Conservation (phyloP, 1,140 invertebrate genomes). For the Colletes gigas region DNA sequence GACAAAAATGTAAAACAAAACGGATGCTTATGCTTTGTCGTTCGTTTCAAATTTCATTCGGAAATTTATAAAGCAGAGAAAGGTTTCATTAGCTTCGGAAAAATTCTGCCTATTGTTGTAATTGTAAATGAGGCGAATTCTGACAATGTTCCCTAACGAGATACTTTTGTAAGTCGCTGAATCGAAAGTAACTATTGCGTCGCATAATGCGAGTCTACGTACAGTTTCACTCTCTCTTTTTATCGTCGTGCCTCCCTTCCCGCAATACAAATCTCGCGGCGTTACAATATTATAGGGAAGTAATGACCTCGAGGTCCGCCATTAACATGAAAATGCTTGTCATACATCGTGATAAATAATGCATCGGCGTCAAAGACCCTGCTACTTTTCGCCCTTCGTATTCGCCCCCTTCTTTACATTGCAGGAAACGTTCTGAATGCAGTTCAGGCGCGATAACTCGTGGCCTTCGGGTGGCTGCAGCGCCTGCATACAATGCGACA, state of each 20-base stretch:
- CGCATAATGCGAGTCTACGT: background rate
- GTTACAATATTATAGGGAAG: constrained; percentile 45
- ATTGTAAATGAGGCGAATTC: background rate
- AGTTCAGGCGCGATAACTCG: constrained; percentile 52
- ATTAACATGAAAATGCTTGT: constrained; percentile 73
- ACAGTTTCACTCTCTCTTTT: background rate
- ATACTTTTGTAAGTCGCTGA: background rate
- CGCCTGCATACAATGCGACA: constrained; percentile 17
- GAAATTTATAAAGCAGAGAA: too few species aligned
- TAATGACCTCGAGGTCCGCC: constrained; percentile 62
- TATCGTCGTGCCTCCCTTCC: background rate
- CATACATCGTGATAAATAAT: constrained; percentile 73
- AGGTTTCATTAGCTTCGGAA: too few species aligned
- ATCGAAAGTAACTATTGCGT: constrained; percentile 24
- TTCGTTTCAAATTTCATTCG: too few species aligned
- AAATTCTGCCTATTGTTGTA: background rate
- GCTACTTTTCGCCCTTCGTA: constrained; percentile 30
- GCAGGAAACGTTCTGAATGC: constrained; percentile 31
- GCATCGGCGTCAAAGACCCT: constrained; percentile 62
- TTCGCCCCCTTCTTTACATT: constrained; percentile 30
- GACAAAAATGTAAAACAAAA: too few species aligned
- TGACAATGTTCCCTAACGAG: constrained; percentile 18
- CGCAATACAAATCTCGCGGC: constrained; percentile 22
- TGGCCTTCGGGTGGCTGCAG: constrained; percentile 17
- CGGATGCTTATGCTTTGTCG: too few species aligned